phyloP scores from a whole-genome alignment of 2,797 vertebrate species.

The Garrulus glandarius region DNA sequence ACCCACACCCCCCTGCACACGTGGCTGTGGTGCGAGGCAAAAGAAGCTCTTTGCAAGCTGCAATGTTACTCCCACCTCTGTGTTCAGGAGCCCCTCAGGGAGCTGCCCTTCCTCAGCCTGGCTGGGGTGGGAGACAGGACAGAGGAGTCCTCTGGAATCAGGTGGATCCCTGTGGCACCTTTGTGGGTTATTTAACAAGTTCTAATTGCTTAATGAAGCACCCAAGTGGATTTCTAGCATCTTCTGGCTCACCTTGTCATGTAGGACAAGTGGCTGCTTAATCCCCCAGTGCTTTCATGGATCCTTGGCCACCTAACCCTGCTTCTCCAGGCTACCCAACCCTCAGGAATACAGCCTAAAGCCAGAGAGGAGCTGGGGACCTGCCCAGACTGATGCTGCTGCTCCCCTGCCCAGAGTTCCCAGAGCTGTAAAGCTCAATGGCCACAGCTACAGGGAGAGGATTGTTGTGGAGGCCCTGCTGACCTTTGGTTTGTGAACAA shows the following conservation, averaged over 20 bases:
- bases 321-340: not conserved
- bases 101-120: not conserved
- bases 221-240: not conserved
- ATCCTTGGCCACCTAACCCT: not conserved
- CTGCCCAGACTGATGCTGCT: not conserved
- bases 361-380: not conserved
- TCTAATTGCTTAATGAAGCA: not conserved
- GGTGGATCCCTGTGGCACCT: not conserved
- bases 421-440: not conserved
- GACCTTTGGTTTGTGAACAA: not conserved
- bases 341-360: not conserved
- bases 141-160: not conserved
- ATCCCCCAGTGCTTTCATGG: not conserved
- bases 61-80: accelerated
- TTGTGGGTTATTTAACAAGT: not conserved
- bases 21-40: not conserved
- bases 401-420: not conserved
- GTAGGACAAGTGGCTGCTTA: not conserved
- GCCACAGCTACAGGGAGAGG: not conserved
- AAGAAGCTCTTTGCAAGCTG: not conserved
- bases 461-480: not conserved
- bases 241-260: not conserved
- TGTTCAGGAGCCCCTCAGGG: not conserved
- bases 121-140: not conserved
- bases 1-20: not conserved